Base-by-base conservation (phyloP, 2,888 invertebrate species). In the Hypolimnas misippus region DNA sequence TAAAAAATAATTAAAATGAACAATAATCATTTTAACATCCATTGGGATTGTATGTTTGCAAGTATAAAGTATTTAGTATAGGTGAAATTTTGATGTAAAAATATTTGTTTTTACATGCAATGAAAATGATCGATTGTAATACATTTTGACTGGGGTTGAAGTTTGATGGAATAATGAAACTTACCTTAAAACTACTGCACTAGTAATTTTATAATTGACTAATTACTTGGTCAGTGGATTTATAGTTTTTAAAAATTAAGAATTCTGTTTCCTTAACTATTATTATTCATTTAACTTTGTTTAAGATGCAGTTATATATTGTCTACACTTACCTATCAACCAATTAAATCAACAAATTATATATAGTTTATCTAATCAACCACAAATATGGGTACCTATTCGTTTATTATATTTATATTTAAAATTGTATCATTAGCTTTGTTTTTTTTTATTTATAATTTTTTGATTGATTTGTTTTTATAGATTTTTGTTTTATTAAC, bases 401-500 rank as follows among this genome's bases (percentile, higher is more conserved):
- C 51, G 42, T 29, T n/a, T n/a, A 5, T 25, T 25, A 54, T 25
- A 40, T 16, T 33, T 35, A 33, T 44, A 46, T 25, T 60, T 33
- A 31, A 29, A 25, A 14, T 25, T 49, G 25, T 29, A 14, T 29
- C 25, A 62, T 60, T 33, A 17, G 46, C 46, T 46, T 56, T 52
- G 52, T 40, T 52, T 51, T 65, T 62, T 58, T 51, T 59, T 49
- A 42, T 35, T 33, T 33, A 60, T 55, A 61, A 58, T 66, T 70
- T 72, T 71, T 73, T 75, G 74, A 76, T 77, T 77, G 19, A 46
- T 17, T 33, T 73, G 72, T 70, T 72, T 69, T 73, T 80, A 77
- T 76, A 75, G 79, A 76, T 79, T 81, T 83, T 86, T 84, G 80
- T 84, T 82, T 81, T 80, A 80, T 77, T 87, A 87, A 86, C 83